phyloP scores from a whole-genome alignment of 2,113 vertebrate species.

The Galemys pyrenaicus region DNA sequence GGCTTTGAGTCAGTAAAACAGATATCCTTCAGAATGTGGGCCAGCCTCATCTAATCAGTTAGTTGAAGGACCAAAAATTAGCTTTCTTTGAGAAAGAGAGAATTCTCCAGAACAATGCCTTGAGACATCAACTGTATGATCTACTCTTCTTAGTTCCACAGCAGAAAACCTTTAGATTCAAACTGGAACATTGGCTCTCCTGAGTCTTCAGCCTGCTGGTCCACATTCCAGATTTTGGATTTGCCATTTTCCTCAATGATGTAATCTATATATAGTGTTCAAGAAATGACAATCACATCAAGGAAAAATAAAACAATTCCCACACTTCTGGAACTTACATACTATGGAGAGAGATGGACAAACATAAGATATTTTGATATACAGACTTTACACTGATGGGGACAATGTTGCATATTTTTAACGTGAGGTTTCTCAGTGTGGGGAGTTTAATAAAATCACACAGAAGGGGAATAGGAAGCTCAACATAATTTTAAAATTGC shows the following conservation, averaged over 20 bases:
- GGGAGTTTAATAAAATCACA: background rate
- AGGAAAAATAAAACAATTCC: background rate
- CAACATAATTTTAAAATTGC: conserved; percentile 11
- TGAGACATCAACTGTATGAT: background rate
- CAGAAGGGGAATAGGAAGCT: background rate
- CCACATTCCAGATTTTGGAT: background rate
- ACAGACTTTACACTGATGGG: background rate
- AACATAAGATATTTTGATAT: background rate
- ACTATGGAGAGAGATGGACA: background rate
- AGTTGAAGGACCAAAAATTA: background rate
- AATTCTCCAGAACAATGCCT: background rate
- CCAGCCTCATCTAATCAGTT: background rate
- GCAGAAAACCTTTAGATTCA: background rate
- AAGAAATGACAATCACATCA: background rate
- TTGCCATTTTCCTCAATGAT: background rate
- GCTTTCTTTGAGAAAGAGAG: background rate
- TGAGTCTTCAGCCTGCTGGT: background rate
- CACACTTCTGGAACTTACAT: background rate
- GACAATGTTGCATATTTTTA: background rate
- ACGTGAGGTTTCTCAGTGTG: background rate
- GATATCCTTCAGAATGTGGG: background rate
- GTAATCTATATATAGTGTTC: background rate
- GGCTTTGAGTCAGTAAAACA: background rate
- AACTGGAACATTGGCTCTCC: background rate
- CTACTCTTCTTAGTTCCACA: background rate